Base-by-base conservation (phyloP, 2,113 vertebrate genomes). In the Corythornis cristatus region DNA sequence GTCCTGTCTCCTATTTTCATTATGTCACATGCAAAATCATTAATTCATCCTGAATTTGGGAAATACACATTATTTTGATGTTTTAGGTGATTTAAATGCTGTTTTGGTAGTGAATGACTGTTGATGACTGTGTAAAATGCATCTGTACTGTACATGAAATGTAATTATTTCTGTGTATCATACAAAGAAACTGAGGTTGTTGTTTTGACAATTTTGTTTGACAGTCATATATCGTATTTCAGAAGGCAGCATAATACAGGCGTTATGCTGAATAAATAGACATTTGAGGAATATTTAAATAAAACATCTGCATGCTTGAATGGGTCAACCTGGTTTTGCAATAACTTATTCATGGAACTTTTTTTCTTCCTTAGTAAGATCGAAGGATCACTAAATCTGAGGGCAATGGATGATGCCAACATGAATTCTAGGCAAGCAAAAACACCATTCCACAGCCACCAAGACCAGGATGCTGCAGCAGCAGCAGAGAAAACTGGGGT, bases 151-250 rank as follows among this genome's bases (percentile, higher is more conserved):
- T 99, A 98, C 98, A 97, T 98, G 97, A 98, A 97, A 96, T 98
- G 98, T 98, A 98, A 98, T 98, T 98, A 98, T 96, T 98, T 98
- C 97, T 97, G 96, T 99, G 98, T 98, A 96, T 98, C 98, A 98
- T 98, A 98, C 97, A 97, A 97, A 98, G 97, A 97, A 98, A 97
- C 87, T 81, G 79, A 96, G 97, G 97, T 97, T 97, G 97, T 98
- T 98, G 96, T 98, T 98, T 96, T 95, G 90, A 96, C n/a, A 95
- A 88, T 98, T 98, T 98, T 93, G 96, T 97, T 97, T 96, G 95
- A 97, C 96, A 96, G 96, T 97, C 96, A 97, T 88, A 95, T 97
- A 96, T 98, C 89, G 97, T 97, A 97, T 97, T 97, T 98, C 97
- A 92, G 95, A 98, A 96, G 96, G 97, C 97, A 96, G 97, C 97